Percentiles rank a stretch among this genome's conserved stretches.
These are phyloP conservation scores for Parnassius apollo DNA, from an alignment of 2,888 invertebrate species.

Conservation along the genomic window DNA sequence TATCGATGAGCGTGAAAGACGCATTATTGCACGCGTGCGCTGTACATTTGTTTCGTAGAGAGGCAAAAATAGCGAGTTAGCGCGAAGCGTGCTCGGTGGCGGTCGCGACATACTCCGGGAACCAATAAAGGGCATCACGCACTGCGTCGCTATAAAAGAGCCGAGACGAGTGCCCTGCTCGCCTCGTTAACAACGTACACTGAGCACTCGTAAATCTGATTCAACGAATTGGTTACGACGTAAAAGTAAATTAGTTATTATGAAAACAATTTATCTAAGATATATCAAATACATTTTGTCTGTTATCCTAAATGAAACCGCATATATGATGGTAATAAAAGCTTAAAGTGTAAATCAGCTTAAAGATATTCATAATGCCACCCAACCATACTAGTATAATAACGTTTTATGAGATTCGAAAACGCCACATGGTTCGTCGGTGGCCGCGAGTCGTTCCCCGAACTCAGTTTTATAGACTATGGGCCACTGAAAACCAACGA, in stretches of 20 bases:
- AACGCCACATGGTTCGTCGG: conserved; percentile 58
- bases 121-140: conserved; percentile 70
- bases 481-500: conserved; percentile 72
- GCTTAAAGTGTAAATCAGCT: conserved; percentile 9
- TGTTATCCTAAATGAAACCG: too few species aligned
- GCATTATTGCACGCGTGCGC: conserved; percentile 48
- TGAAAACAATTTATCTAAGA: too few species aligned
- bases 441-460: conserved; percentile 61
- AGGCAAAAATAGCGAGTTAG: conserved; percentile 71
- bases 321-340: background rate
- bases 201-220: conserved; percentile 66
- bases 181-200: conserved; percentile 67
- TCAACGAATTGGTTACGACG: conserved; percentile 50
- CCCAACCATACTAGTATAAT: conserved; percentile 29
- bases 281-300: too few species aligned
- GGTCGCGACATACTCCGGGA: conserved; percentile 71
- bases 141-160: conserved; percentile 57
- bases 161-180: conserved; percentile 46
- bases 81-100: conserved; percentile 67
- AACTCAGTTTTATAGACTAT: conserved; percentile 72
- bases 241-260: too few species aligned
- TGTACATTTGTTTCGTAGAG: conserved; percentile 60
- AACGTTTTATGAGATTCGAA: conserved; percentile 57
- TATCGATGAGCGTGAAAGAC: conserved; percentile 62
- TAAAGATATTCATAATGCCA: conserved; percentile 29